Base-by-base conservation (phyloP, 2,888 invertebrate genomes). In the Ophraella communa region DNA sequence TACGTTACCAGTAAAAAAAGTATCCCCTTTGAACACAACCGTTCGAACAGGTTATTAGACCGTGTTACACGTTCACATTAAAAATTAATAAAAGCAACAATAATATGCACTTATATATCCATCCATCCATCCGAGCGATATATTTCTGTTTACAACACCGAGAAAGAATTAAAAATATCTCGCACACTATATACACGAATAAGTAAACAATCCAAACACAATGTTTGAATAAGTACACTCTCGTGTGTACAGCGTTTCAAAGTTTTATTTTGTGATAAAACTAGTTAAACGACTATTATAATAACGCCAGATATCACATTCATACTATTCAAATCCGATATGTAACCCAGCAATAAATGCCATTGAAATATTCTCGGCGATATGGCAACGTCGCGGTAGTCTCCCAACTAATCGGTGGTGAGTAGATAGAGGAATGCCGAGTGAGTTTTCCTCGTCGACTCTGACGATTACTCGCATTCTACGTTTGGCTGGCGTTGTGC, bases 371-470 rank as follows among this genome's bases (percentile, higher is more conserved):
- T 59, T 59, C 62, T 30, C 51, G 49, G 39, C 24, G 42, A 49
- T 4, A 14, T 21, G 61, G 65, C 62, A 62, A 62, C 65, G 30
- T n/a, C 62, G 65, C 62, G n/a, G 20, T 57, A 14, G 44, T 47
- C 51, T 42, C 56, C 27, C 18, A 47, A 44, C 42, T 51, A 58
- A 62, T 62, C 62, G 58, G 42, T 58, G 58, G 42, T 53, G 61
- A 57, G 47, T 52, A 44, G 45, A 61, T 57, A 42, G 45, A 58
- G 65, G 61, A 62, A 61, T 62, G 57, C 57, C 61, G n/a, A n/a
- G 51, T 17, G 24, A 4, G 58, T 59, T 59, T 54, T 47, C 61
- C 57, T 51, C 49, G 56, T 35, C 55, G 35, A 39, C 5, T 39
- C 35, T 23, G 33, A 57, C 47, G 17, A 30, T 49, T 56, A 53